phyloP scores from a whole-genome alignment of 2,888 invertebrate genomes.

The Plebejus melissa region DNA sequence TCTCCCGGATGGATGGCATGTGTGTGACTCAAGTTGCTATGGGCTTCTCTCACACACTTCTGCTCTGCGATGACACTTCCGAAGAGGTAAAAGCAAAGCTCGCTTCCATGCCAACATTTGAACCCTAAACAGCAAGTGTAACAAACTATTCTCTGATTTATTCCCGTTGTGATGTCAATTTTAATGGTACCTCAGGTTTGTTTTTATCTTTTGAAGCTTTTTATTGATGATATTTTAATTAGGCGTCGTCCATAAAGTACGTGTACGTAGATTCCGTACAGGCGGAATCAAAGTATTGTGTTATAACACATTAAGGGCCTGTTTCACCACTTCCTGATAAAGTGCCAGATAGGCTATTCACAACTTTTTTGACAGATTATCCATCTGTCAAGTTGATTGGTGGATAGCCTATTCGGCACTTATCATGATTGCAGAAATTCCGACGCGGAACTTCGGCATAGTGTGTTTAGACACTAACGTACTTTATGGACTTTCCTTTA shows the following conservation, averaged over 20 bases:
- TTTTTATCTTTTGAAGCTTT: not conserved
- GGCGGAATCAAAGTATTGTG: too few species aligned
- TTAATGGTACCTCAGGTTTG: not conserved
- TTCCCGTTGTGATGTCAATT: slow-evolving; percentile 19
- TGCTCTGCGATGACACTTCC: slow-evolving; percentile 76
- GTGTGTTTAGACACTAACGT: not conserved
- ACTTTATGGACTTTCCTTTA: not conserved
- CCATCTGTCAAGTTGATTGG: too few species aligned
- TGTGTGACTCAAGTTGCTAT: slow-evolving; percentile 88
- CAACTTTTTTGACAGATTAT: too few species aligned
- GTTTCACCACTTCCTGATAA: too few species aligned
- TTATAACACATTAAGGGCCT: too few species aligned
- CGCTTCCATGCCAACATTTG: slow-evolving; percentile 62
- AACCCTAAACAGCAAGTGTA: slow-evolving; percentile 29
- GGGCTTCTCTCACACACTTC: slow-evolving; percentile 91
- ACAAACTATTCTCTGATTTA: slow-evolving; percentile 8
- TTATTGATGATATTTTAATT: not conserved
- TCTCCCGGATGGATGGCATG: slow-evolving; percentile 85
- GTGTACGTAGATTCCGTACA: too few species aligned
- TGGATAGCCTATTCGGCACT: too few species aligned
- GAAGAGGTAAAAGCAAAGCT: slow-evolving; percentile 77
- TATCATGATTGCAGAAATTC: too few species aligned
- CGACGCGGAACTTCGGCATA: too few species aligned
- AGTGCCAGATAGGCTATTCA: too few species aligned
- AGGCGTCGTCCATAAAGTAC: not conserved